Conservation (phyloP, 2,113 vertebrate genomes). For the Hypanus sabinus region DNA sequence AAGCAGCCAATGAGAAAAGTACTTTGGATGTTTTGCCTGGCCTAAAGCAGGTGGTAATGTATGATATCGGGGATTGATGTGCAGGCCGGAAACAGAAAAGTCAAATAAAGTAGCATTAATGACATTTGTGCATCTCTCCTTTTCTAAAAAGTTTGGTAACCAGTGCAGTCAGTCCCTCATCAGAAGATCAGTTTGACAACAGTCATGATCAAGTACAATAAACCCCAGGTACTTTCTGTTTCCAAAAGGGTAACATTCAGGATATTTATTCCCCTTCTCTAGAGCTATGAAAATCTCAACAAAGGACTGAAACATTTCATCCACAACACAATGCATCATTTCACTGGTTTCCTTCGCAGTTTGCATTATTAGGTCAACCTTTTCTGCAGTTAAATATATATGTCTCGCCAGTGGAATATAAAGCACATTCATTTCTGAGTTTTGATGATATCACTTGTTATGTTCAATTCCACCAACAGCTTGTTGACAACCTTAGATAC, state of each 20-base stretch:
- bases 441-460: background rate
- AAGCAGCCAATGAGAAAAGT: conserved; percentile 30
- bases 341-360: background rate
- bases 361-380: background rate
- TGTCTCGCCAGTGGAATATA: too few relatives aligned
- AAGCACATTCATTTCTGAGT: background rate
- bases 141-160: background rate
- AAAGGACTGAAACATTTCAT: conserved; percentile 33
- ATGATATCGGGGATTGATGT: background rate
- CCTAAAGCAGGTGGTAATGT: background rate
- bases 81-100: background rate
- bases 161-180: background rate
- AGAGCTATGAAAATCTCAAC: background rate
- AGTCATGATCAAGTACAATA: background rate
- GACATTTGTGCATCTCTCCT: conserved; percentile 23
- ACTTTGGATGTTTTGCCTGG: background rate
- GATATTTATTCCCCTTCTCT: background rate
- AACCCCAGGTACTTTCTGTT: background rate
- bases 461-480: background rate
- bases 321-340: background rate
- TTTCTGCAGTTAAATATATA: background rate
- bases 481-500: background rate
- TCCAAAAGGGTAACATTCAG: background rate
- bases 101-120: conserved; percentile 13
- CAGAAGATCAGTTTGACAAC: background rate